Percentiles rank a stretch among this genome's conserved stretches.
These are phyloP conservation scores for Tetrao urogallus DNA, from an alignment of 2,113 vertebrate species.

Conservation along the genomic window DNA sequence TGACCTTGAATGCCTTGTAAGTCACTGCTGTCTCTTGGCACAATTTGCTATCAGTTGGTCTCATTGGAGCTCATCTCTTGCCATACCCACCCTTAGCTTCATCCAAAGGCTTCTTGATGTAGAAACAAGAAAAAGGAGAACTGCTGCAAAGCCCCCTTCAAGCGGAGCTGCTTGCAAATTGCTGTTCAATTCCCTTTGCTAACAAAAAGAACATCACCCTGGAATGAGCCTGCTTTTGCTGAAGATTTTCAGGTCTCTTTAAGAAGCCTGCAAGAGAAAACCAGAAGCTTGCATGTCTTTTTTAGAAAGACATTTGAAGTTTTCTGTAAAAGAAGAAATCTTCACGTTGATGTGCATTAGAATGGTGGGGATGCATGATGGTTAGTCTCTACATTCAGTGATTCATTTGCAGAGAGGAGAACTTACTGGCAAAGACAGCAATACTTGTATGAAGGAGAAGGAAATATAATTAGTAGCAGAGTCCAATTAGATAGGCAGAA, in stretches of 20 bases:
- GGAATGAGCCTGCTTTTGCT: not conserved
- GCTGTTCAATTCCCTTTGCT: not conserved
- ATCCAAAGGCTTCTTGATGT: not conserved
- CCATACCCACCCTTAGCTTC: not conserved
- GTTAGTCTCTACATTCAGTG: not conserved
- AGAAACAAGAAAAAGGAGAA: not conserved
- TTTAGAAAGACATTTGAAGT: not conserved
- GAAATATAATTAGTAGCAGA: not conserved
- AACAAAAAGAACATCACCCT: not conserved
- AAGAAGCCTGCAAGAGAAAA: not conserved
- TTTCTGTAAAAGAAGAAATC: not conserved
- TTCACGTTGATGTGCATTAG: accelerated
- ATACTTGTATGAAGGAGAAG: accelerated
- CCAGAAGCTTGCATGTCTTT: accelerated
- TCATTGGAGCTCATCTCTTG: not conserved
- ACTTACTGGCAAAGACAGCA: not conserved
- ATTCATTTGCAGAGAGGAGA: not conserved
- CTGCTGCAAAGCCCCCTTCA: not conserved
- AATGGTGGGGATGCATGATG: not conserved
- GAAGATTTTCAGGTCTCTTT: not conserved
- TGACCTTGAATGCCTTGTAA: no score
- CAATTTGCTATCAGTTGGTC: not conserved
- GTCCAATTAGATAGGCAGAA: not conserved
- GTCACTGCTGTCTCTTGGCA: not conserved
- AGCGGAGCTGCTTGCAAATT: not conserved